Evolutionary conservation across 2,113 vertebrate genomes (phyloP).

Genomic region (Cottus gobio): DNA sequence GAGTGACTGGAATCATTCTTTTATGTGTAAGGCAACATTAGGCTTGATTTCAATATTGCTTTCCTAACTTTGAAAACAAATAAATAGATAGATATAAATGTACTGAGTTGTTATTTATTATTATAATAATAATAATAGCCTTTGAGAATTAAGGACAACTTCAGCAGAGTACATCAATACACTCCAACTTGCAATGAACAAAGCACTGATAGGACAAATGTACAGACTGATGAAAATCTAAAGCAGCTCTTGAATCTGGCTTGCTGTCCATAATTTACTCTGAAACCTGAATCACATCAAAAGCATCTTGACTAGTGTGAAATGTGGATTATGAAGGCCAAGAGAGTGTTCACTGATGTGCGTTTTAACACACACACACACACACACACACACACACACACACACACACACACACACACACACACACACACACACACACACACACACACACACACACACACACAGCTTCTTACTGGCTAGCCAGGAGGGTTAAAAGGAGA

Average conservation of each 20-base stretch:
- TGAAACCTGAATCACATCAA: constrained; percentile 52
- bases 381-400: constrained; percentile 12
- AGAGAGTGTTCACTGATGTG: constrained; percentile 30
- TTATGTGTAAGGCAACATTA: background rate
- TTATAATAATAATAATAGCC: too few relatives aligned
- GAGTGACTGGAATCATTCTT: background rate
- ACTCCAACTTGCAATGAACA: background rate
- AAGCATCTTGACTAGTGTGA: constrained; percentile 45
- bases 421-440: background rate
- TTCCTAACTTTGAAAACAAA: background rate
- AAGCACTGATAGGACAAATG: constrained; percentile 1
- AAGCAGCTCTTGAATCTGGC: constrained; percentile 12
- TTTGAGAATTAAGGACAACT: background rate
- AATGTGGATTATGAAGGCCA: constrained; percentile 54
- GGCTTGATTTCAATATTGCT: background rate
- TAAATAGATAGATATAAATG: background rate
- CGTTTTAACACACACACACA: constrained; percentile 24
- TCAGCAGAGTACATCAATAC: background rate
- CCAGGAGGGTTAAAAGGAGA: constrained; percentile 60
- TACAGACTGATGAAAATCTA: constrained; percentile 7
- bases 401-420: constrained; percentile 18
- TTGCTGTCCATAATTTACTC: constrained; percentile 36
- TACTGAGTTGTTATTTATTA: background rate
- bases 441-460: too few relatives aligned
- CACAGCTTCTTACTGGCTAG: constrained; percentile 29